These are phyloP conservation scores for Trichogramma dendrolimi DNA, from an alignment of 2,888 invertebrate species.

Conservation along the genomic window DNA sequence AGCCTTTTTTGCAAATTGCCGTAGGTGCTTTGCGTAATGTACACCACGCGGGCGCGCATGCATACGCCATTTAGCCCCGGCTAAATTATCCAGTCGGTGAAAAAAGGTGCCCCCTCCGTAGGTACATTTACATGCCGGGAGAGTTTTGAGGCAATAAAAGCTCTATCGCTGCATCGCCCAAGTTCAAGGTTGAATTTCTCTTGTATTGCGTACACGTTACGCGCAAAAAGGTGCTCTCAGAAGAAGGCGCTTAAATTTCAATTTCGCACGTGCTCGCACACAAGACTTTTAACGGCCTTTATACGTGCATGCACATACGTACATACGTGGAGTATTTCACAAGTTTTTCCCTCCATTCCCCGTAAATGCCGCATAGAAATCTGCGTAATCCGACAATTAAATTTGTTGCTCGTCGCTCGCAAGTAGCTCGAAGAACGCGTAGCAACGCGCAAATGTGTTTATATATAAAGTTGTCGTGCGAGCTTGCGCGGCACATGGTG, in stretches of 20 bases:
- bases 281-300: background rate
- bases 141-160: background rate
- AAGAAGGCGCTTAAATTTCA: slow-evolving; percentile 3
- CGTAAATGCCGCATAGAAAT: too few relatives aligned
- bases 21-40: too few relatives aligned
- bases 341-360: too few relatives aligned
- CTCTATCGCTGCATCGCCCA: background rate
- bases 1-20: too few relatives aligned
- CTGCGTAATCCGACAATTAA: too few relatives aligned
- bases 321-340: too few relatives aligned
- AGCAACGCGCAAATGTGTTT: background rate
- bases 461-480: slow-evolving; percentile 16
- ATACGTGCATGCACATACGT: too few relatives aligned
- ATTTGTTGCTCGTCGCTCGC: too few relatives aligned
- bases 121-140: too few relatives aligned
- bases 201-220: background rate
- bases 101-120: background rate
- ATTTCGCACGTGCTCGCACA: slow-evolving; percentile 7
- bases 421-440: too few relatives aligned
- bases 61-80: background rate
- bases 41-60: too few relatives aligned
- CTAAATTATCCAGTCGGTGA: slow-evolving; percentile 3
- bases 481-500: too few relatives aligned
- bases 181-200: background rate
- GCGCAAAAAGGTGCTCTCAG: background rate